Conservation (phyloP, 2,113 vertebrate species). For the Atrichornis clamosus region DNA sequence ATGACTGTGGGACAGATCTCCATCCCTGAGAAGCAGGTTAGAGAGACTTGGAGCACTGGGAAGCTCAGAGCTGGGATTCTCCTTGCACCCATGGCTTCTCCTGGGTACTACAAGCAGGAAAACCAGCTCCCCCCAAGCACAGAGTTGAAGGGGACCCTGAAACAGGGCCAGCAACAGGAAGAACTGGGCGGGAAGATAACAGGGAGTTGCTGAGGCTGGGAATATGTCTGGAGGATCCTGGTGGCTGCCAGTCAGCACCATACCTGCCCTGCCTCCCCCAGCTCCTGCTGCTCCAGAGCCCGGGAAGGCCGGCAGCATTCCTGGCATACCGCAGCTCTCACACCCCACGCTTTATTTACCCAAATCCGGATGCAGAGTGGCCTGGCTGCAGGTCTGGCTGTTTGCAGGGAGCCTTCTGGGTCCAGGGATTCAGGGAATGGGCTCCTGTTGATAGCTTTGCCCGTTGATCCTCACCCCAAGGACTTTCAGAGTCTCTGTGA, state of each 20-base stretch:
- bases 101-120: not conserved
- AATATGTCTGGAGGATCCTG: not conserved
- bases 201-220: not conserved
- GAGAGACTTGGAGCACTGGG: not conserved
- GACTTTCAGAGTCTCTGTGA: not conserved
- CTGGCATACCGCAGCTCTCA: constrained; percentile 33
- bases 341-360: constrained; percentile 24
- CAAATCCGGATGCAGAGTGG: not conserved
- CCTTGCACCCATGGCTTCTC: not conserved
- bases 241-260: not conserved
- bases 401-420: not conserved
- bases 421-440: not conserved
- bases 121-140: not conserved
- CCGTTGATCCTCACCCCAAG: not conserved
- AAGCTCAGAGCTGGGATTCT: not conserved
- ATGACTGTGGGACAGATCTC: not conserved
- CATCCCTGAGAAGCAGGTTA: not conserved
- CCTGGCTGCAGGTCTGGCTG: not conserved
- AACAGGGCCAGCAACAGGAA: fast-evolving
- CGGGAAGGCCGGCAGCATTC: constrained; percentile 41
- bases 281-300: not conserved
- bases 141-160: too few species aligned
- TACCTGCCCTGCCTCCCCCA: not conserved
- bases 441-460: not conserved
- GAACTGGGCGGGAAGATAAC: not conserved